phyloP scores from a whole-genome alignment of 2,797 vertebrate species.

The Acomys russatus region DNA sequence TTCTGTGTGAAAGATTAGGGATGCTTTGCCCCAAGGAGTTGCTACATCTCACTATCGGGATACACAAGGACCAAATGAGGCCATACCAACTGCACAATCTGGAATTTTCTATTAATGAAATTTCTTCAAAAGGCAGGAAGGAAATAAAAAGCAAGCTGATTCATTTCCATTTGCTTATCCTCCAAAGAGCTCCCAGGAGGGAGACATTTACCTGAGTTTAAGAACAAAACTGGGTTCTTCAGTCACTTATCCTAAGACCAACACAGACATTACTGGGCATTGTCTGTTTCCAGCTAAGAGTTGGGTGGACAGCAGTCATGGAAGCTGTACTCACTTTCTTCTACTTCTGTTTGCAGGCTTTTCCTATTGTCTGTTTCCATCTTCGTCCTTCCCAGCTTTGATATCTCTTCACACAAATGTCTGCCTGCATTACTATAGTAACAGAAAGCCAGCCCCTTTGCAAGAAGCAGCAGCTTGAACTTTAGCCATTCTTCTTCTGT shows the following conservation, averaged over 20 bases:
- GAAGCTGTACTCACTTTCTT: background rate
- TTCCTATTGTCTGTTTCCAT: slow-evolving; percentile 25
- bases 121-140: slow-evolving; percentile 45
- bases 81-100: background rate
- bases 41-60: background rate
- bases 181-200: slow-evolving; percentile 5
- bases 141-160: slow-evolving; percentile 37
- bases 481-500: slow-evolving; percentile 63
- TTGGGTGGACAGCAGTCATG: background rate
- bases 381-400: background rate
- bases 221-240: slow-evolving; percentile 18
- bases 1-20: background rate
- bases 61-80: background rate
- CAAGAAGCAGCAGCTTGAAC: slow-evolving; percentile 29
- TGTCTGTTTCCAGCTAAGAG: background rate
- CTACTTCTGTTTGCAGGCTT: background rate
- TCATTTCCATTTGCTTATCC: background rate
- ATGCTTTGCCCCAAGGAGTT: accelerated
- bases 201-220: background rate
- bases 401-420: slow-evolving; percentile 42
- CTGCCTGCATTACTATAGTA: background rate
- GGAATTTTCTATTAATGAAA: slow-evolving; percentile 26
- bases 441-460: background rate
- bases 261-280: background rate
- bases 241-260: slow-evolving; percentile 46